Base-by-base conservation (phyloP, 2,113 vertebrate species). In the Takifugu flavidus region DNA sequence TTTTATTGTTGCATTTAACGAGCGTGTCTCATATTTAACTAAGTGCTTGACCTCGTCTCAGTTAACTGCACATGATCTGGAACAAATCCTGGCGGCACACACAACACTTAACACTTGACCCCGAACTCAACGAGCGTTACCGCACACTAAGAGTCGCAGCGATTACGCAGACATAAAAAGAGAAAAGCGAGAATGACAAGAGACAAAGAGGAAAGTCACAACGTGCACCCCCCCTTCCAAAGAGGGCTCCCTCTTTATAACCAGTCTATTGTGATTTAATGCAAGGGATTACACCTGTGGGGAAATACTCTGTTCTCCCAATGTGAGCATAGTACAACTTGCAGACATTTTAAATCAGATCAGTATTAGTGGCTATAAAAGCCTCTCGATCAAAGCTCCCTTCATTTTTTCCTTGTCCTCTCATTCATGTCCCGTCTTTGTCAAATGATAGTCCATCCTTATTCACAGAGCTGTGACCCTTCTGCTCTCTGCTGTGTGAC, bases 31-130 rank as follows among this genome's bases (percentile, higher is more conserved):
- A 53, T 71, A 79, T 79, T 83, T 56, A 75, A 74, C 72, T 67
- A 59, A 45, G 67, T 49, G 60, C 73, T 69, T 76, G 62, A 62
- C 28, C 65, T 74, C 66, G n/a, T 78, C 70, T 78, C 45, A 20
- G 76, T 77, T 78, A 79, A 79, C 70, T 63, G 56, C 74, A 78
- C 77, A 75, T 58, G 27, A 77, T 77, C 80, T 84, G 80, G 77
- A 85, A 80, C 82, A 80, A 81, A 84, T 85, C 69, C 73, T 80
- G 53, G 2, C 52, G 13, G 49, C 72, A 25, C 79, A 79, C 74
- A 56, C 77, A 83, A 78, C 73, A 85, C 84, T 86, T 83, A 82
- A 86, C 83, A 87, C 78, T 80, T 86, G 87, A 89, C 87, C 87
- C 78, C 72, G 52, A 67, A 76, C 77, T 73, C 77, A 54, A 74